Base-by-base conservation (phyloP, 2,113 vertebrate genomes). In the Pholis gunnellus region DNA sequence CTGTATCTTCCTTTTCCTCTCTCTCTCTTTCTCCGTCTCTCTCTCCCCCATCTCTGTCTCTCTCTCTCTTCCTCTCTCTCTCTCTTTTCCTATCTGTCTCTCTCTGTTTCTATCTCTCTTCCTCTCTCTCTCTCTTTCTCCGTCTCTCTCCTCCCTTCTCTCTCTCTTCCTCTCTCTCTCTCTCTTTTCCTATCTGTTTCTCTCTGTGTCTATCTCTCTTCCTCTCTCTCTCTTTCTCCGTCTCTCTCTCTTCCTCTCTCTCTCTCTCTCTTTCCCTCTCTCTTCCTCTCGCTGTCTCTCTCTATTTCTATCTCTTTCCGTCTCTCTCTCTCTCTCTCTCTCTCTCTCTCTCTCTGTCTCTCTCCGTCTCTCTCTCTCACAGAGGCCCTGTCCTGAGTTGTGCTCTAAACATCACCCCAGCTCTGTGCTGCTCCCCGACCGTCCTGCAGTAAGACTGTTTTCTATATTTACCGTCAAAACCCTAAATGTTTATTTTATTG, bases 381-480 rank as follows among this genome's bases (percentile, higher is more conserved):
- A 91, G 90, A 87, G 80, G 73, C 54, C 93, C 75, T 91, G 79
- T 92, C 88, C 89, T 92, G 91, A 88, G 78, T 82, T 91, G 86
- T 93, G 91, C 85, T 93, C 91, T 85, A 92, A 91, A 78, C 92
- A 93, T 83, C 90, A 79, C 76, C 84, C 80, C 61, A 29, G 84
- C 90, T 91, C 86, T 90, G 52, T 89, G 86, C 81, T 89, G 64
- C 68, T 78, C 63, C 85, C 87, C 66, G 86, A 82, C 54, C 83
- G 59, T 25, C 79, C 87, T 48, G 90, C 81, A 94, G 93, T 94
- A 93, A 94, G 93, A 89, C 38, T n/a, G 10, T 34, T 79, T 82
- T 78, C 64, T 72, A 2, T 75, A 31, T 50, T 74, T 69, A n/a
- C 22, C 69, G 52, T 57, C 59, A 70, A 48, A 78, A 15, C 31